Evolutionary conservation across 2,797 vertebrate genomes (phyloP).

Genomic region (Gila robusta): DNA sequence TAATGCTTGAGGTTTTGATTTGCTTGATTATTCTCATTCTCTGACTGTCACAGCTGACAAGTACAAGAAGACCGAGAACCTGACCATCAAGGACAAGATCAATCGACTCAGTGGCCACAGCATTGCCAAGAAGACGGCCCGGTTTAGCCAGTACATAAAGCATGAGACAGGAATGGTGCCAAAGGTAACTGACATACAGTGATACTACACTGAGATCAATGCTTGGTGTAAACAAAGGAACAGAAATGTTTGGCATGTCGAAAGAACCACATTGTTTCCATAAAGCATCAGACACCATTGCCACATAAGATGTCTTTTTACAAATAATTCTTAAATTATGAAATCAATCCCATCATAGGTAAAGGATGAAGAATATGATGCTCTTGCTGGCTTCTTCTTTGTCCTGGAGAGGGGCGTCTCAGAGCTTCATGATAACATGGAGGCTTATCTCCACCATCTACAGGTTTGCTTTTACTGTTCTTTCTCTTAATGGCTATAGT

Average conservation of each 20-base stretch:
- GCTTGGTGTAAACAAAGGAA: constrained; percentile 30
- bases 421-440: constrained; percentile 84
- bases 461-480: constrained; percentile 77
- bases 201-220: neutral
- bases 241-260: neutral
- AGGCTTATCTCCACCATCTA: constrained; percentile 82
- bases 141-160: constrained; percentile 89
- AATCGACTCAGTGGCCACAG: constrained; percentile 91
- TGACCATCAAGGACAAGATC: constrained; percentile 89
- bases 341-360: constrained; percentile 51
- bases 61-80: constrained; percentile 88
- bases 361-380: constrained; percentile 90
- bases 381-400: constrained; percentile 86
- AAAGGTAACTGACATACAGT: constrained; percentile 77
- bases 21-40: neutral
- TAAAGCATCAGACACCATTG: neutral
- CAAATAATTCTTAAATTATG: neutral
- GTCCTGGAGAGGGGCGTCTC: constrained; percentile 83
- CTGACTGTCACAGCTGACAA: constrained; percentile 83
- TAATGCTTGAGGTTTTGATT: neutral
- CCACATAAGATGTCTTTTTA: neutral
- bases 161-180: constrained; percentile 89
- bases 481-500: neutral
- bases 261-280: neutral
- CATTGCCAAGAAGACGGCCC: constrained; percentile 92